phyloP scores from a whole-genome alignment of 2,888 invertebrate genomes.

The Synergus gifuensis region DNA sequence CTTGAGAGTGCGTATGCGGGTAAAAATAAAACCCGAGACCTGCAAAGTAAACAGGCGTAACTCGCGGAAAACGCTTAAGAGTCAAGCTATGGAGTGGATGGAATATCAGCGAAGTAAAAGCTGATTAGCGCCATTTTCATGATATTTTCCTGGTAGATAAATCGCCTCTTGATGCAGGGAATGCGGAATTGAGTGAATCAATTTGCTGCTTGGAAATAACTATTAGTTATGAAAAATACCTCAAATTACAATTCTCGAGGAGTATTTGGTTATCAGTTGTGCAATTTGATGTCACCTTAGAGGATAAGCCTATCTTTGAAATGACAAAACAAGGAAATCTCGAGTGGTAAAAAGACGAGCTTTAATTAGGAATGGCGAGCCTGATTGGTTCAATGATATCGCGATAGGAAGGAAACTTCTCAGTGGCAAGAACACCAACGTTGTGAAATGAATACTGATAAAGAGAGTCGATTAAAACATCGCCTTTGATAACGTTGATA shows the following conservation, averaged over 20 bases:
- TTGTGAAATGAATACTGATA: slow-evolving; percentile 28
- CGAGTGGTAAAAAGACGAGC: neutral
- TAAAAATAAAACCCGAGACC: slow-evolving; percentile 33
- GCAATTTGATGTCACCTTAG: slow-evolving; percentile 16
- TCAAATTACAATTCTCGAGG: too few relatives aligned
- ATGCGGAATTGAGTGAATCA: slow-evolving; percentile 16
- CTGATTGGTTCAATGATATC: slow-evolving; percentile 4
- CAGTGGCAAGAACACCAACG: slow-evolving; percentile 6
- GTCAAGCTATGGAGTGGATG: neutral
- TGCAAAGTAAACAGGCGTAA: slow-evolving; percentile 25
- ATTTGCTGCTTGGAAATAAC: neutral
- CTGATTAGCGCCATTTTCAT: slow-evolving; percentile 19
- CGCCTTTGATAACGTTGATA: neutral
- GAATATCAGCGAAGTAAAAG: slow-evolving; percentile 25
- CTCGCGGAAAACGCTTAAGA: slow-evolving; percentile 3
- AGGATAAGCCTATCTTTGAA: slow-evolving; percentile 6
- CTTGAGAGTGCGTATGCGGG: slow-evolving; percentile 24
- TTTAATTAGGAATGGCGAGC: slow-evolving; percentile 13
- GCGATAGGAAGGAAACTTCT: slow-evolving; percentile 10
- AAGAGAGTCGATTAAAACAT: neutral
- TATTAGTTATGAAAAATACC: neutral
- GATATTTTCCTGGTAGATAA: slow-evolving; percentile 21
- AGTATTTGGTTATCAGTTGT: neutral
- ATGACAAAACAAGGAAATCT: slow-evolving; percentile 18
- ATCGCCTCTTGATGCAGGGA: neutral